Evolutionary conservation across 2,888 invertebrate genomes (phyloP).

Genomic region (Tachina lurida): DNA sequence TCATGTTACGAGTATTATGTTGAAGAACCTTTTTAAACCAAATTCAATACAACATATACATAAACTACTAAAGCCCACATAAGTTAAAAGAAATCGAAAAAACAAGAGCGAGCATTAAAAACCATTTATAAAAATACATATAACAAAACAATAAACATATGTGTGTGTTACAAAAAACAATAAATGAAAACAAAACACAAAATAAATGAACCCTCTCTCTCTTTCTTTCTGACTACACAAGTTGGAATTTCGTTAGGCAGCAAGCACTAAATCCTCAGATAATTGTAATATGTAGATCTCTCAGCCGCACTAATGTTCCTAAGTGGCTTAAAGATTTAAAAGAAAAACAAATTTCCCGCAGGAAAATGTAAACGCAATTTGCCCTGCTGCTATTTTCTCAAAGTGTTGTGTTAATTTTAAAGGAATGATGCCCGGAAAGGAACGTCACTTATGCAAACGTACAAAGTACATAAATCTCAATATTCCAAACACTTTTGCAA

Average conservation of each 20-base stretch:
- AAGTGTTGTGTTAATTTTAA: constrained; percentile 19
- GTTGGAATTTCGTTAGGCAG: not conserved
- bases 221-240: not conserved
- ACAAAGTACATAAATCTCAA: constrained; percentile 51
- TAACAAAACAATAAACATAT: too few species aligned
- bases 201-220: not conserved
- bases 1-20: too few species aligned
- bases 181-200: not conserved
- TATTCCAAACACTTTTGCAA: not conserved
- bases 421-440: not conserved
- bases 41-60: too few species aligned
- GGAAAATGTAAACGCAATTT: constrained; percentile 23
- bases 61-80: too few species aligned
- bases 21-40: too few species aligned
- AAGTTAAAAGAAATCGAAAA: too few species aligned
- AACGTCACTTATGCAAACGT: constrained; percentile 23
- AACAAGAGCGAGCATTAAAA: too few species aligned
- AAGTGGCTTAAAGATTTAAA: constrained; percentile 22
- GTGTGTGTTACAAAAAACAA: too few species aligned
- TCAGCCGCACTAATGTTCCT: not conserved
- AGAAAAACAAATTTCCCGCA: constrained; percentile 21
- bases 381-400: not conserved
- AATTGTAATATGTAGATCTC: not conserved
- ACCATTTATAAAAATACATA: too few species aligned
- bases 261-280: not conserved